Conservation (phyloP, 2,888 invertebrate genomes). For the Nycteola revayana region DNA sequence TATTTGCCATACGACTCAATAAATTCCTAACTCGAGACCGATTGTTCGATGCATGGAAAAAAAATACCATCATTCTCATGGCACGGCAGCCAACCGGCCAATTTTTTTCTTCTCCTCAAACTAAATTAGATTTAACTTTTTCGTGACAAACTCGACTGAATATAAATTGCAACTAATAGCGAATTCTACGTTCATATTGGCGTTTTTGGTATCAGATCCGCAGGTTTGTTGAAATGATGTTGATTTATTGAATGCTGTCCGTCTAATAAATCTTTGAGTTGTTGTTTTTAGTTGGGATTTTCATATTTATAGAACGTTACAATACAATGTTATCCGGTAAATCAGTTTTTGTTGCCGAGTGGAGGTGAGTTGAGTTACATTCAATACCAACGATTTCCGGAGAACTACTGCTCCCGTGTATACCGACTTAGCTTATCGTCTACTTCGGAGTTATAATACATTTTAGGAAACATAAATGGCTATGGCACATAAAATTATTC, state of each 20-base stretch:
- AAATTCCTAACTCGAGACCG: constrained; percentile 69
- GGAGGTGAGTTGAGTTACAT: too few relatives aligned
- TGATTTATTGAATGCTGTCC: constrained; percentile 19
- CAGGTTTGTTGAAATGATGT: constrained; percentile 11
- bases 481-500: too few relatives aligned
- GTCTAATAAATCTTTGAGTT: constrained; percentile 15
- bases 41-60: constrained; percentile 65
- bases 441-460: too few relatives aligned
- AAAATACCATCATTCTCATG: constrained; percentile 50
- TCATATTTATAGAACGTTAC: too few relatives aligned
- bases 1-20: constrained; percentile 72
- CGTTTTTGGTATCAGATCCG: constrained; percentile 20
- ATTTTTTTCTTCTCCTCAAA: constrained; percentile 32
- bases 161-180: constrained; percentile 31
- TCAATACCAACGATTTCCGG: too few relatives aligned
- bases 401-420: too few relatives aligned
- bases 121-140: constrained; percentile 50
- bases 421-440: too few relatives aligned
- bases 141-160: constrained; percentile 36
- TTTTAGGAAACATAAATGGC: too few relatives aligned
- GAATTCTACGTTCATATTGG: constrained; percentile 24
- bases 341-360: too few relatives aligned
- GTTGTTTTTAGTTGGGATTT: background rate
- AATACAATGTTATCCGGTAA: too few relatives aligned
- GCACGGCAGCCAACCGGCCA: constrained; percentile 28